These are phyloP conservation scores for Dicentrarchus labrax DNA, from an alignment of 2,113 vertebrate genomes.

Conservation along the genomic window DNA sequence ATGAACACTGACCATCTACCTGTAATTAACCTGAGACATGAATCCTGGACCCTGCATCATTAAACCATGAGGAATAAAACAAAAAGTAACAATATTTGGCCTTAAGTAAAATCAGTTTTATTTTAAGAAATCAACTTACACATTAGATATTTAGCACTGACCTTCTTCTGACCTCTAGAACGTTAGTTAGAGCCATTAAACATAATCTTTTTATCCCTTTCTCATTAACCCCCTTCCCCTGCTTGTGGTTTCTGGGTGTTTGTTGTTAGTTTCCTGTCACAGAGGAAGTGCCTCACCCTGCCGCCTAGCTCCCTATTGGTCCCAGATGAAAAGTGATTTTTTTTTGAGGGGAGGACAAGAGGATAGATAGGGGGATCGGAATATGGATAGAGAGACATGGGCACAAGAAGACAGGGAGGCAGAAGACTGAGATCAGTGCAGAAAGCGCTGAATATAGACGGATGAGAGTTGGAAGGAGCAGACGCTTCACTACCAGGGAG, in stretches of 20 bases:
- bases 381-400: conserved; percentile 24
- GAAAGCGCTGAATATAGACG: background rate
- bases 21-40: too few species aligned
- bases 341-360: conserved; percentile 29
- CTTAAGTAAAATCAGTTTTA: background rate
- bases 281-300: conserved; percentile 87
- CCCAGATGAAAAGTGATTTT: conserved; percentile 75
- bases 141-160: background rate
- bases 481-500: conserved; percentile 13
- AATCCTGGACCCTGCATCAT: too few species aligned
- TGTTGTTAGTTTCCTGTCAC: conserved; percentile 85
- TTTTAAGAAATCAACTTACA: background rate
- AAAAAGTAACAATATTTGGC: too few species aligned
- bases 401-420: background rate
- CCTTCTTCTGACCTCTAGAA: conserved; percentile 48
- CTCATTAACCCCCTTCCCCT: conserved; percentile 37
- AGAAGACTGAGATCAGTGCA: background rate
- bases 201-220: conserved; percentile 54
- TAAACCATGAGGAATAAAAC: too few species aligned
- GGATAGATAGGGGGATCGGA: conserved; percentile 66
- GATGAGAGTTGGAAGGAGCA: conserved; percentile 17
- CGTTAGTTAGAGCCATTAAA: conserved; percentile 39
- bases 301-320: conserved; percentile 77
- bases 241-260: conserved; percentile 68
- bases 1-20: too few species aligned